Evolutionary conservation across 2,888 invertebrate species (phyloP).

Genomic region (Coelopa pilipes): DNA sequence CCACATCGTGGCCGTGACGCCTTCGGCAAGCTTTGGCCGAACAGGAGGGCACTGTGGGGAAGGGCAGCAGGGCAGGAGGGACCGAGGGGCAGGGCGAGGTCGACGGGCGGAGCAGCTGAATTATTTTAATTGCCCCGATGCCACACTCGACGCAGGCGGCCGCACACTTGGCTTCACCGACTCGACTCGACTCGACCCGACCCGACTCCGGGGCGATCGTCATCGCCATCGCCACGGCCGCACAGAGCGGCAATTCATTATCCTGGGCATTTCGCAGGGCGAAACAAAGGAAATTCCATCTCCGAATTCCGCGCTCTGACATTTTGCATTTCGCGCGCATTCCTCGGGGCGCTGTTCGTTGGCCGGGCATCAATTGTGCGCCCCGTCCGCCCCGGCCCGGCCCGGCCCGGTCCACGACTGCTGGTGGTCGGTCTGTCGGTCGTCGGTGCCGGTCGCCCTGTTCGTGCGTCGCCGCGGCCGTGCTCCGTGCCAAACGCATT

Average conservation of each 20-base stretch:
- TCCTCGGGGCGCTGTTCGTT: constrained; percentile 60
- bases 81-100: neutral
- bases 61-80: too few species aligned
- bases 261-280: constrained; percentile 21
- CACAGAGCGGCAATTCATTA: constrained; percentile 22
- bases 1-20: too few species aligned
- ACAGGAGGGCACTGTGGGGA: too few species aligned
- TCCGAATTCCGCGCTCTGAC: constrained; percentile 50
- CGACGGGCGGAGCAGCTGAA: constrained; percentile 54
- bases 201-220: neutral
- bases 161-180: constrained; percentile 39
- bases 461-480: neutral
- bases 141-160: constrained; percentile 46
- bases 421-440: neutral
- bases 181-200: neutral
- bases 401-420: neutral
- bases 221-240: neutral
- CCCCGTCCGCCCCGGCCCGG: neutral
- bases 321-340: constrained; percentile 65
- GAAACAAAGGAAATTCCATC: constrained; percentile 63
- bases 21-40: too few species aligned
- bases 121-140: constrained; percentile 62
- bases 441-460: neutral
- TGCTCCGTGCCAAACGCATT: constrained; percentile 47
- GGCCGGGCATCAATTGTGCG: constrained; percentile 36